Percentiles rank a stretch among this genome's conserved stretches.
Conservation (phyloP, 2,797 vertebrate species). For the Potorous gilbertii region DNA sequence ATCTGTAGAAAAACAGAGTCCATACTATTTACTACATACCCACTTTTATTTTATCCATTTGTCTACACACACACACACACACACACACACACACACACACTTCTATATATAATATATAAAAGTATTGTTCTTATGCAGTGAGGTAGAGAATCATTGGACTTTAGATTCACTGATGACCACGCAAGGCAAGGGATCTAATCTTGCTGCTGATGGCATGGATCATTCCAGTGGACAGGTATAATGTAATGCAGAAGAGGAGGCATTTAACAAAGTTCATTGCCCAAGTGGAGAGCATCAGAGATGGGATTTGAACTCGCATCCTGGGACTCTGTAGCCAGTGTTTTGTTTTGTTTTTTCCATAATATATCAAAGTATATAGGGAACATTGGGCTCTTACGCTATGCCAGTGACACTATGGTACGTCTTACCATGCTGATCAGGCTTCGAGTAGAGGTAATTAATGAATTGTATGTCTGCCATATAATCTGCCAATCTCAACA, state of each 20-base stretch:
- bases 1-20: not conserved
- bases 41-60: not conserved
- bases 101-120: not conserved
- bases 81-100: not conserved
- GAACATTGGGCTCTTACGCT: no score
- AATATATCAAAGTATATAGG: no score
- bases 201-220: not conserved
- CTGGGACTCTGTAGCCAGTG: no score
- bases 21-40: not conserved
- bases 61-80: not conserved
- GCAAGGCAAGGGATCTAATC: not conserved
- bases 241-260: not conserved
- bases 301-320: no score
- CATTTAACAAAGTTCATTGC: no score
- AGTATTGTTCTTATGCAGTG: slow-evolving; percentile 17
- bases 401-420: no score
- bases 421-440: no score
- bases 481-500: no score
- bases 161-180: slow-evolving; percentile 16
- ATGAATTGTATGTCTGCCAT: no score
- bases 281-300: no score
- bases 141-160: slow-evolving; percentile 33
- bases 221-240: not conserved
- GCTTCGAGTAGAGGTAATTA: no score
- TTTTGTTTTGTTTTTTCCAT: no score